These are phyloP conservation scores for Drosophila pandora DNA, from an alignment of 1,140 invertebrate genomes.

Conservation along the genomic window DNA sequence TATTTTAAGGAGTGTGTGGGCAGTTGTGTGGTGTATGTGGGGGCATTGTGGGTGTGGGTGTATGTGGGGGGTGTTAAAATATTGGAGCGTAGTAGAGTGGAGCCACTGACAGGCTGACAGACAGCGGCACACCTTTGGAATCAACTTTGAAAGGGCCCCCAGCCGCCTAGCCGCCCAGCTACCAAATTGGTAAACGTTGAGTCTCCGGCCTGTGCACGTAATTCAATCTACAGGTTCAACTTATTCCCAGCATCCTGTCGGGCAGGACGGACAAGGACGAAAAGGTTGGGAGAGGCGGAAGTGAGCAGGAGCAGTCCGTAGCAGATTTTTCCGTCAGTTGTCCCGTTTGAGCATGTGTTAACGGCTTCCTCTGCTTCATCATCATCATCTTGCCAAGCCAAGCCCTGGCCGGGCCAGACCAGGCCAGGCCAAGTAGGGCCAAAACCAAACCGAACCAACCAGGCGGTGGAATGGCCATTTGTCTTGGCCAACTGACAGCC, in stretches of 20 bases:
- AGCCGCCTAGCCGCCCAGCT: conserved; percentile 11
- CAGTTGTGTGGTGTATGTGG: background rate
- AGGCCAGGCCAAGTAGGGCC: background rate
- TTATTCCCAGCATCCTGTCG: conserved; percentile 64
- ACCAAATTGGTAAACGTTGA: conserved; percentile 54
- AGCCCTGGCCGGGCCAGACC: background rate
- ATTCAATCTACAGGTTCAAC: conserved; percentile 78
- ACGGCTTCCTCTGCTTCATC: conserved; percentile 41
- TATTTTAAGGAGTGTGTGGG: background rate
- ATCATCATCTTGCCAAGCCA: conserved; percentile 20
- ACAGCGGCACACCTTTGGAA: conserved; percentile 74
- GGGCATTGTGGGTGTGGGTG: background rate
- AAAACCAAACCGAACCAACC: background rate
- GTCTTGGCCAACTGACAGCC: conserved; percentile 67
- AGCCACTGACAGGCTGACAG: conserved; percentile 69
- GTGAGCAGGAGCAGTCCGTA: conserved; percentile 16
- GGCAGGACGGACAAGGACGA: background rate
- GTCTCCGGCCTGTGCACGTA: conserved; percentile 57
- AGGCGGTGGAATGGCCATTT: conserved; percentile 47
- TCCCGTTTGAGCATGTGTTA: conserved; percentile 57
- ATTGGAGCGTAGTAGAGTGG: conserved; percentile 7
- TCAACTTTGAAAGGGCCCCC: conserved; percentile 56
- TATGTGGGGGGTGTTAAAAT: background rate
- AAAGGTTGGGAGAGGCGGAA: conserved; percentile 2
- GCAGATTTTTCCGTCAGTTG: conserved; percentile 53